Evolutionary conservation across 2,888 invertebrate species (phyloP).

Genomic region (Synergus laeviventris): DNA sequence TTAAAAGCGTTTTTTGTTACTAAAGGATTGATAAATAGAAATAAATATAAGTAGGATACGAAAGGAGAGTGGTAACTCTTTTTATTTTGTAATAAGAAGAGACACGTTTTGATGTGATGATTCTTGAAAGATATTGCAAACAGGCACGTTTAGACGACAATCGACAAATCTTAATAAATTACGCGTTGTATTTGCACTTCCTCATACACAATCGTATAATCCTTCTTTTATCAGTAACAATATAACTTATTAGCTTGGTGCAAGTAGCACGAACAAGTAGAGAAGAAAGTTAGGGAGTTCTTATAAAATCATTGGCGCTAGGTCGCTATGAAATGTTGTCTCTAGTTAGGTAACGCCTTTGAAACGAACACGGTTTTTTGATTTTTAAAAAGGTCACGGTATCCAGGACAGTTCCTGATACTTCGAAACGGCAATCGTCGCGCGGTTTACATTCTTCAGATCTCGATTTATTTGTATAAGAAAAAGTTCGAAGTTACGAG

Average conservation of each 20-base stretch:
- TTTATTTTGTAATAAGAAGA: constrained; percentile 23
- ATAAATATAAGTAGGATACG: background rate
- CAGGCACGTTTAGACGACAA: constrained; percentile 33
- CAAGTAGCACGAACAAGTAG: constrained; percentile 61
- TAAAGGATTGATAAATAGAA: background rate
- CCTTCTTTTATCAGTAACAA: constrained; percentile 45
- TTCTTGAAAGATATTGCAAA: constrained; percentile 10
- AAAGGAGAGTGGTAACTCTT: constrained; percentile 3
- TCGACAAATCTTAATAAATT: constrained; percentile 64
- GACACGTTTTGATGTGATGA: constrained; percentile 7
- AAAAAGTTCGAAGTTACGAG: background rate
- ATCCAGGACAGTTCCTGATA: constrained; percentile 11
- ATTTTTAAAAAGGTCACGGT: constrained; percentile 33
- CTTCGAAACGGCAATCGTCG: background rate
- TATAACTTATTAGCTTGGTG: constrained; percentile 61
- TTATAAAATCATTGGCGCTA: constrained; percentile 60
- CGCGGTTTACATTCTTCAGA: constrained; percentile 5
- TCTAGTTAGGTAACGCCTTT: constrained; percentile 55
- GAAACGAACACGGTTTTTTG: constrained; percentile 41
- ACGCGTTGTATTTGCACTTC: constrained; percentile 65
- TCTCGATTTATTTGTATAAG: background rate
- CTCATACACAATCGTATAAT: constrained; percentile 62
- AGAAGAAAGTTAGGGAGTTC: constrained; percentile 54
- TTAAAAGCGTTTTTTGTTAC: too few species aligned
- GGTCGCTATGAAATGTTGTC: constrained; percentile 54